Evolutionary conservation across 1,140 invertebrate species (phyloP).

Genomic region (Drosophila hydei): DNA sequence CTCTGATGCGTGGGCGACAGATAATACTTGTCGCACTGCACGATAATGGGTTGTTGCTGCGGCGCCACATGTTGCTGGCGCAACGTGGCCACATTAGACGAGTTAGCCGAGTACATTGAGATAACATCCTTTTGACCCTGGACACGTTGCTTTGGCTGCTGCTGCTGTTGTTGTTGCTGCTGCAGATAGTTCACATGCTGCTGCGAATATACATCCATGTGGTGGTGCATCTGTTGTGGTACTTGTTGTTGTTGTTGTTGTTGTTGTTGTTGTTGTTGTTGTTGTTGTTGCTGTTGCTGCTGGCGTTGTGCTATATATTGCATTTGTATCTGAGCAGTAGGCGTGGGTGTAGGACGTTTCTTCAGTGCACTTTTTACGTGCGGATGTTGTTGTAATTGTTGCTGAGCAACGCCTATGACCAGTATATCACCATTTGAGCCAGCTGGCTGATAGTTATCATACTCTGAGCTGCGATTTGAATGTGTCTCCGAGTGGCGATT

Average conservation of each 20-base stretch:
- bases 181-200: conserved; percentile 15
- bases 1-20: conserved; percentile 78
- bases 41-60: conserved; percentile 75
- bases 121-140: conserved; percentile 59
- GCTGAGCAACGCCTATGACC: conserved; percentile 71
- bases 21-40: conserved; percentile 82
- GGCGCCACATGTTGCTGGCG: conserved; percentile 71
- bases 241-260: conserved; percentile 23
- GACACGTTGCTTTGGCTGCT: conserved; percentile 34
- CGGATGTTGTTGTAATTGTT: conserved; percentile 62
- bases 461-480: conserved; percentile 79
- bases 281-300: conserved; percentile 33
- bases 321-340: conserved; percentile 46
- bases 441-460: conserved; percentile 75
- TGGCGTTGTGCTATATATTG: conserved; percentile 52
- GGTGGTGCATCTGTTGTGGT: conserved; percentile 40
- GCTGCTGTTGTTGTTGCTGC: conserved; percentile 47
- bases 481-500: conserved; percentile 74
- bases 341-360: conserved; percentile 67
- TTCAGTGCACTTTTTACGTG: conserved; percentile 73
- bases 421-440: conserved; percentile 58
- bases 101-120: conserved; percentile 78
- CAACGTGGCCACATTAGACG: conserved; percentile 77
- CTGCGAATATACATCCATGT: conserved; percentile 23
- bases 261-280: conserved; percentile 38